phyloP scores from a whole-genome alignment of 2,888 invertebrate species.

The Aricia artaxerxes region DNA sequence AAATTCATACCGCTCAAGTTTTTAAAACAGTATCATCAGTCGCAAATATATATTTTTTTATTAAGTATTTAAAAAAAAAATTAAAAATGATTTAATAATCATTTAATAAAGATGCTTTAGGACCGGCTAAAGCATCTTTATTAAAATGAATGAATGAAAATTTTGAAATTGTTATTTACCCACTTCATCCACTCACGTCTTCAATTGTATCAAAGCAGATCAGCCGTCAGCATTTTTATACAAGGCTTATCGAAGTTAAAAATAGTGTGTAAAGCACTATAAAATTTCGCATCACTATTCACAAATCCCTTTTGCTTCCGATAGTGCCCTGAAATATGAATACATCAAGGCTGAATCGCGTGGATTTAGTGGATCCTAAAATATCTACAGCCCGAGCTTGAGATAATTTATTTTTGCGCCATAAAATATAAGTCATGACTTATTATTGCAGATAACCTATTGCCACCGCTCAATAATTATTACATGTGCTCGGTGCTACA shows the following conservation, averaged over 20 bases:
- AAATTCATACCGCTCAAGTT: too few species aligned
- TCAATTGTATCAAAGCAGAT: background rate
- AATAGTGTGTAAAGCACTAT: background rate
- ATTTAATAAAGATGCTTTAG: too few species aligned
- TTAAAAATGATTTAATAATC: too few species aligned
- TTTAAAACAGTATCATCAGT: too few species aligned
- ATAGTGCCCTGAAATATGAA: background rate
- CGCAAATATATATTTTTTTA: too few species aligned
- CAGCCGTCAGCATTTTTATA: background rate
- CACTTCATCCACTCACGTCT: too few species aligned
- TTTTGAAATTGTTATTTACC: too few species aligned
- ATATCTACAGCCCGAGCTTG: background rate
- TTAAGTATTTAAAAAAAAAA: too few species aligned
- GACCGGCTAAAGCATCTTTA: too few species aligned
- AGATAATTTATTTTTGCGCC: constrained; percentile 27
- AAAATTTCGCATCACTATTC: background rate
- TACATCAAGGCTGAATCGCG: background rate
- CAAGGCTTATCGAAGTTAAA: background rate
- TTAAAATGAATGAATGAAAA: too few species aligned
- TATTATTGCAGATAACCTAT: constrained; percentile 22
- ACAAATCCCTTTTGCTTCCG: background rate
- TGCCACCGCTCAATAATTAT: constrained; percentile 21
- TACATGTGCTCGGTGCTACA: background rate
- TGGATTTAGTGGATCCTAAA: background rate
- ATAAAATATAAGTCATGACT: constrained; percentile 17